phyloP scores from a whole-genome alignment of 1,140 invertebrate species.

The Apis mellifera region Amel_HAv3.1 CM009938.2:5386501-5387000 shows the following conservation, averaged over 20 bases:
- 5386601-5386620: no score
- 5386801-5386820: background rate
- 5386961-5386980: no score
- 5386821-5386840: no score
- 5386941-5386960: background rate
- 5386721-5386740: constrained; percentile 18
- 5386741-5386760: background rate
- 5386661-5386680: constrained; percentile 11
- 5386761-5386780: constrained; percentile 26
- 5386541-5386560: background rate
- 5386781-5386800: constrained; percentile 37
- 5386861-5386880: constrained; percentile 10
- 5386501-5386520: background rate
- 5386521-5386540: background rate
- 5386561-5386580: no score
- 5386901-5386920: background rate
- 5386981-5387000: no score
- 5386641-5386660: constrained; percentile 30
- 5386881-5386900: background rate
- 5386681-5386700: background rate
- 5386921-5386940: background rate
- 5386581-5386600: no score
- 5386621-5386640: constrained; percentile 31
- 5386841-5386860: background rate
- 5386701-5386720: background rate